Evolutionary conservation across 2,113 vertebrate species (phyloP), one percentile per base, ranked within the genome.

Genomic region (Cranoglanis bouderius): DNA sequence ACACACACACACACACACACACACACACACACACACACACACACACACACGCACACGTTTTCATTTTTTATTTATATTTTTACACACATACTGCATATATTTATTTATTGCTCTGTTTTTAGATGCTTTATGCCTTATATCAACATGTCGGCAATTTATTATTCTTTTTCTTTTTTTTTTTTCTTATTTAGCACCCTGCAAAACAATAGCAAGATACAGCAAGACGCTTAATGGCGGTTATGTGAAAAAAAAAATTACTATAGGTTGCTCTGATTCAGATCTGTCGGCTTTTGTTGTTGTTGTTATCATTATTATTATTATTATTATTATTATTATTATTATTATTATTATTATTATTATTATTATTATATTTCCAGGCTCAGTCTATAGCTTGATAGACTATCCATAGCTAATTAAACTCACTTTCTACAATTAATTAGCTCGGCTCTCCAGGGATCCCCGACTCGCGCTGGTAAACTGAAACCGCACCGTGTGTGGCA

Each of bases 401-500:
- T 6, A 51, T 77, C 80, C 12, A 55, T 43, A 80, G 57, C 74
- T 88, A 87, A 88, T 97, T 96, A 94, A 96, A 95, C 96, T 95
- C 96, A 95, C 96, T 96, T 96, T 96, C 96, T 96, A 94, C 96
- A 96, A 97, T 97, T 96, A 97, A 97, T 96, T 94, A 88, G 65
- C 24, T 53, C 92, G 92, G 95, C 95, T 96, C 96, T 97, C 95
- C 94, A 93, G 96, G 95, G 96, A 96, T 96, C 94, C 93, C 93
- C 92, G 94, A 94, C 96, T 95, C 95, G 93, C 93, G 94, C 96
- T 95, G 94, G 98, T 97, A 98, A 98, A 95, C 97, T 97, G 97
- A 99, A 96, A 97, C 98, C 97, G 93, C 97, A 94, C 96, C 94
- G 97, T 99, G 97, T 98, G 97, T 98, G 97, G 97, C 95, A 97